Evolutionary conservation across 1,140 invertebrate genomes (phyloP).

Genomic region (Anagrus nilaparvatae): DNA sequence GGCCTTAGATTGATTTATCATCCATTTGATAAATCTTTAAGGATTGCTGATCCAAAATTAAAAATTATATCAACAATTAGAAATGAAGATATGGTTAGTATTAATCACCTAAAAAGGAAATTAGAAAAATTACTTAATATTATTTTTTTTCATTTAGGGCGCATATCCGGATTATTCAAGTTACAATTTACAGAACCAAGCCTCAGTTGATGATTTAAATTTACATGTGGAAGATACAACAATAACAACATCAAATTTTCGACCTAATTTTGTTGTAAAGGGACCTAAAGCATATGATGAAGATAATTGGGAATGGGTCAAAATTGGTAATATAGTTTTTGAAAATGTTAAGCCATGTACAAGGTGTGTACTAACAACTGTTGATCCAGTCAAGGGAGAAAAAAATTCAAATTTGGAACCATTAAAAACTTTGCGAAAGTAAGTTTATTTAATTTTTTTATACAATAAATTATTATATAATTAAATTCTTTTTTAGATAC

Average conservation of each 20-base stretch:
- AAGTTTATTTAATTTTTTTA: too few species aligned
- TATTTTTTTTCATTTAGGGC: slow-evolving; percentile 24
- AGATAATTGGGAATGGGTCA: slow-evolving; percentile 62
- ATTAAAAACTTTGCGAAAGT: slow-evolving; percentile 45
- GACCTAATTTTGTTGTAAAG: slow-evolving; percentile 58
- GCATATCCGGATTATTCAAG: slow-evolving; percentile 49
- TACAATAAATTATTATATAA: too few species aligned
- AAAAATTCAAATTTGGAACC: slow-evolving; percentile 45
- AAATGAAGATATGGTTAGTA: too few species aligned
- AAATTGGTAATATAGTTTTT: slow-evolving; percentile 52
- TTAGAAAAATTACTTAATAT: too few species aligned
- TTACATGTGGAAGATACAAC: slow-evolving; percentile 39
- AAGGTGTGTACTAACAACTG: slow-evolving; percentile 51
- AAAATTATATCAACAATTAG: too few species aligned
- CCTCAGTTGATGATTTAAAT: slow-evolving; percentile 54
- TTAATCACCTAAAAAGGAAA: too few species aligned
- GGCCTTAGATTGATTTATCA: slow-evolving; percentile 50
- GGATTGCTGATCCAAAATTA: too few species aligned
- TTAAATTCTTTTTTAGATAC: too few species aligned
- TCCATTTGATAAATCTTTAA: slow-evolving; percentile 36
- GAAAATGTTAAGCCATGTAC: slow-evolving; percentile 55
- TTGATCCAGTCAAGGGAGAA: slow-evolving; percentile 45
- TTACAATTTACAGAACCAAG: slow-evolving; percentile 51
- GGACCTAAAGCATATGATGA: slow-evolving; percentile 53
- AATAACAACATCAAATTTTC: slow-evolving; percentile 48